A percentile compares a stretch with the other conserved stretches of the same genome.
Conservation (phyloP, 2,888 invertebrate genomes). For the Theodoxus fluviatilis region DNA sequence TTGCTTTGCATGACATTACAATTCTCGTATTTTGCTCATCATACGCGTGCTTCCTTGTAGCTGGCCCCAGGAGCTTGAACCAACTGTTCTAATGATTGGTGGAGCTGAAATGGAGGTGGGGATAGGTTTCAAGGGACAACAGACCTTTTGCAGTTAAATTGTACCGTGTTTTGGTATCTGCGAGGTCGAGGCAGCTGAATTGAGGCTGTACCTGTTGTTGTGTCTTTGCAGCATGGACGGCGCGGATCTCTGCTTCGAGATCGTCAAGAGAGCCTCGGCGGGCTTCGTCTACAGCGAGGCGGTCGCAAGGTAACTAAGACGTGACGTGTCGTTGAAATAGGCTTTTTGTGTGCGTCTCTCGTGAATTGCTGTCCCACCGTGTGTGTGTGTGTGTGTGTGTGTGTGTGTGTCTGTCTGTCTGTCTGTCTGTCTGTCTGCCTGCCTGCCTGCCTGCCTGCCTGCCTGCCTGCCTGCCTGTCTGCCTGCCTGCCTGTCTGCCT, state of each 20-base stretch:
- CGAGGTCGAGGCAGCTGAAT: neutral
- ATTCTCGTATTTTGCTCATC: too few species aligned
- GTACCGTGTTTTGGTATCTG: too few species aligned
- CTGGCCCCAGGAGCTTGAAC: too few species aligned
- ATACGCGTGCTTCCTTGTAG: too few species aligned
- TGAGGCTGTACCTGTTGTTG: conserved; percentile 7
- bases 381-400: neutral
- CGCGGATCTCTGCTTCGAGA: conserved; percentile 97
- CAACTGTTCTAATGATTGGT: too few species aligned
- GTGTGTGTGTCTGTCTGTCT: neutral
- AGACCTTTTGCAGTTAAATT: too few species aligned
- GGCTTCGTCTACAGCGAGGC: conserved; percentile 99
- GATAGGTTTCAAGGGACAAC: too few species aligned
- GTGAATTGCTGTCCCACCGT: neutral
- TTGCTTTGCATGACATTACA: too few species aligned
- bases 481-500: neutral
- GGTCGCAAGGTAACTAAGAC: conserved; percentile 96
- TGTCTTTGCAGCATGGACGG: conserved; percentile 74
- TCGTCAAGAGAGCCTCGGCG: conserved; percentile 91
- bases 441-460: neutral
- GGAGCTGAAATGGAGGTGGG: too few species aligned
- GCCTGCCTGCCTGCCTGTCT: neutral
- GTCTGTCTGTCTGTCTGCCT: neutral
- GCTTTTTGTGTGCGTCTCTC: neutral
- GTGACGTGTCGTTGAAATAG: too few species aligned